Evolutionary conservation across 1,140 invertebrate species (phyloP).

Genomic region (Meloidogyne hapla): DNA sequence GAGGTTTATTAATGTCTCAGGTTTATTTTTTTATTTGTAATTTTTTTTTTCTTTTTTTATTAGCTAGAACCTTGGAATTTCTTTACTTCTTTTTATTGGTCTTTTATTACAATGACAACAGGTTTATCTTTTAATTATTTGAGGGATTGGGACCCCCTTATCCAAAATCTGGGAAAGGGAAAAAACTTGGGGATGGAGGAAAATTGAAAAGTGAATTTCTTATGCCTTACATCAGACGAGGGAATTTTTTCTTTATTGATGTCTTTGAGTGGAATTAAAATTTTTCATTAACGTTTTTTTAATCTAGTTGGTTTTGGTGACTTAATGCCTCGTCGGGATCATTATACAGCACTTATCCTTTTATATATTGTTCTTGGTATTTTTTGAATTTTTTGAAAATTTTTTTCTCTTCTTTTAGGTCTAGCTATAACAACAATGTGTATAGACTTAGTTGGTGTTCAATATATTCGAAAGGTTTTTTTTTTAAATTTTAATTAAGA

Average conservation of each 20-base stretch:
- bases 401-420: constrained; percentile 32
- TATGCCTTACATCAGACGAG: no score
- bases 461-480: constrained; percentile 44
- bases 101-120: constrained; percentile 64
- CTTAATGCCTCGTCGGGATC: constrained; percentile 60
- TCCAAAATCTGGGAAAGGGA: not conserved
- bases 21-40: constrained; percentile 7
- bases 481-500: not conserved
- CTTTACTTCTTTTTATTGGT: constrained; percentile 64
- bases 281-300: not conserved
- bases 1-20: constrained; percentile 62
- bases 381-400: not conserved
- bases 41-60: constrained; percentile 2
- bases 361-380: constrained; percentile 61
- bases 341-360: constrained; percentile 63
- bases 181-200: no score
- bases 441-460: constrained; percentile 58
- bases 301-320: constrained; percentile 62
- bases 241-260: no score
- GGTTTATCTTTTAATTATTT: constrained; percentile 28
- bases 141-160: not conserved
- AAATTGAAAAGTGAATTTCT: no score
- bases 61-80: constrained; percentile 43
- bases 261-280: no score
- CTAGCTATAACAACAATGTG: constrained; percentile 64